A percentile compares a stretch with the other conserved stretches of the same genome.
Conservation (phyloP, 2,888 invertebrate species). For the Coremacera marginata region DNA sequence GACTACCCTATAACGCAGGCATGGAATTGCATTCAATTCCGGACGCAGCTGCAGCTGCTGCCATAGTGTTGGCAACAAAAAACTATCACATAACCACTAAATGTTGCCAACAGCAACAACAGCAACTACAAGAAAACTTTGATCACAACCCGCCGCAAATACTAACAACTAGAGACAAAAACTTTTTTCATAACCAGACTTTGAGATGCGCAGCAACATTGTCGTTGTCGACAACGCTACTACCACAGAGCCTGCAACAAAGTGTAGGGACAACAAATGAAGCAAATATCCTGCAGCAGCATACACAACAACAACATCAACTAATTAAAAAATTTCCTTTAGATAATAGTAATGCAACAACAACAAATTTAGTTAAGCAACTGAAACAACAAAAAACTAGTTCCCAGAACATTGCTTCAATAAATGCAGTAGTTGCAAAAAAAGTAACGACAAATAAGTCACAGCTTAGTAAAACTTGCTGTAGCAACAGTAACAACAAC, state of each 20-base stretch:
- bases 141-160: conserved; percentile 18
- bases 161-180: background rate
- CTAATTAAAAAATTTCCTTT: conserved; percentile 25
- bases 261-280: conserved; percentile 7
- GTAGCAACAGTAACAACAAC: background rate
- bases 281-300: background rate
- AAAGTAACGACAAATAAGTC: background rate
- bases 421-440: background rate
- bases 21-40: conserved; percentile 27
- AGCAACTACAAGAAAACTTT: conserved; percentile 2
- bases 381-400: background rate
- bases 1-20: conserved; percentile 10
- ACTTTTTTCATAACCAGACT: background rate
- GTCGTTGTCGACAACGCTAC: background rate
- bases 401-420: background rate
- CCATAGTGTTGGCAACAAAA: background rate
- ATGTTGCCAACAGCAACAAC: conserved; percentile 19
- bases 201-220: background rate
- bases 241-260: background rate
- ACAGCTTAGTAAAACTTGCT: background rate
- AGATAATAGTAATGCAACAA: conserved; percentile 25
- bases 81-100: conserved; percentile 10
- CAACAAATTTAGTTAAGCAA: conserved; percentile 19
- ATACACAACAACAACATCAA: conserved; percentile 1
- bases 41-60: background rate